Base-by-base conservation (phyloP, 2,888 invertebrate genomes). In the Gastracanthus pulcherrimus region DNA sequence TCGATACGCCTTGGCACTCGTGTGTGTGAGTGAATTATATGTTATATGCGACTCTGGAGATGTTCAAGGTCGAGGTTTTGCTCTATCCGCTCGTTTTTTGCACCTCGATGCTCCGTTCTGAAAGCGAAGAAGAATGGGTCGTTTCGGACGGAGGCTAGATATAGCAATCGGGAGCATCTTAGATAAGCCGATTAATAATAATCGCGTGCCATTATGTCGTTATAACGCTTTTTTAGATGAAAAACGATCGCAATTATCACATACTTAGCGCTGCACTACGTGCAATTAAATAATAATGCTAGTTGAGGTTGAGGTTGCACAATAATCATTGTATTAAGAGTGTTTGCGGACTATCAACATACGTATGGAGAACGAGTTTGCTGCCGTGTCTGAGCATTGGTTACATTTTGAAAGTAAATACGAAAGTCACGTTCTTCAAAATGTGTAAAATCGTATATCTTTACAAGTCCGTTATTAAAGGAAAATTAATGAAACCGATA, bases 221-320 rank as follows among this genome's bases (percentile, higher is more conserved):
- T n/a, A n/a, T n/a, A 6, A 11, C 19, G n/a, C 5, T 19, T 55
- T 76, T 34, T 58, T 64, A 26, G 13, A 48, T 58, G 36, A 16
- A 77, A 55, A 74, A 41, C 31, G 23, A 66, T 58, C 2, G 16
- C 29, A 26, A 34, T 66, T 51, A 51, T 36, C 51, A n/a, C n/a
- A n/a, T n/a, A n/a, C n/a, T n/a, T n/a, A n/a, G n/a, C n/a, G n/a
- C 31, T 36, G 34, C 26, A 7, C 36, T 64, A 36, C n/a, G 36
- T 38, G 26, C 38, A 5, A 71, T 78, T 71, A 78, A 69, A 69
- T 76, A 70, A 77, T 70, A 78, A 71, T 71, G n/a, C n/a, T n/a
- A n/a, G n/a, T n/a, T n/a, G n/a, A n/a, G n/a, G n/a, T n/a, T n/a
- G n/a, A n/a, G n/a, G n/a, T n/a, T n/a, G n/a, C n/a, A n/a, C n/a